These are phyloP conservation scores for Drosophila burlai DNA, from an alignment of 1,140 invertebrate species.

Conservation along the genomic window DNA sequence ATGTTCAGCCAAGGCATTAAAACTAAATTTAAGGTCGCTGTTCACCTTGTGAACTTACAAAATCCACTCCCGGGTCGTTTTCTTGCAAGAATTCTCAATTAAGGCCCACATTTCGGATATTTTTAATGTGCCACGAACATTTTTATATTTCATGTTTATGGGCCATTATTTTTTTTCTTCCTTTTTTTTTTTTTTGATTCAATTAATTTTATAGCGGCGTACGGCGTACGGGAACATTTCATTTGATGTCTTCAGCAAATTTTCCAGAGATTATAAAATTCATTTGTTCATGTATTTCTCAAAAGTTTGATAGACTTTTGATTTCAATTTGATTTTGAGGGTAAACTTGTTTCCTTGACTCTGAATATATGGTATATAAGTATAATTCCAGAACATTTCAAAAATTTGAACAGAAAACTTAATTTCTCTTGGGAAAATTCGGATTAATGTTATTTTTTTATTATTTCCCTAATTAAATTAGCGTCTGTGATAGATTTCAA, in stretches of 20 bases:
- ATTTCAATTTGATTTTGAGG: slow-evolving; percentile 12
- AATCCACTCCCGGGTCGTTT: slow-evolving; percentile 29
- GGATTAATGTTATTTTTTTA: neutral
- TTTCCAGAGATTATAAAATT: slow-evolving; percentile 58
- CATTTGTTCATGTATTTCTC: slow-evolving; percentile 49
- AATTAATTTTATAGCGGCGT: slow-evolving; percentile 67
- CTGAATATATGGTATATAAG: neutral
- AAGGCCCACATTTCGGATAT: slow-evolving; percentile 46
- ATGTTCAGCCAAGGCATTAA: slow-evolving; percentile 19
- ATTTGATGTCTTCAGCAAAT: slow-evolving; percentile 73
- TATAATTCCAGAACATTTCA: neutral
- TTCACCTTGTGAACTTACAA: slow-evolving; percentile 44
- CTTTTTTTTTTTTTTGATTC: slow-evolving; percentile 62
- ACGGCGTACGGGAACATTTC: slow-evolving; percentile 58
- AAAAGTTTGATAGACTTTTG: slow-evolving; percentile 20
- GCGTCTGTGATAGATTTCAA: neutral
- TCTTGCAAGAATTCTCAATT: slow-evolving; percentile 46
- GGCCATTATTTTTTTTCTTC: slow-evolving; percentile 52
- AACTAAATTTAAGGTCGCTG: slow-evolving; percentile 36
- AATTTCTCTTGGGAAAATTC: neutral
- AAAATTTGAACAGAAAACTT: neutral
- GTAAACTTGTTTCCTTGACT: slow-evolving; percentile 3
- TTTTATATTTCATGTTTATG: slow-evolving; percentile 64
- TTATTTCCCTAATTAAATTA: neutral
- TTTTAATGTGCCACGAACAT: slow-evolving; percentile 66